Conservation (phyloP, 2,113 vertebrate genomes). For the Laterallus jamaicensis region DNA sequence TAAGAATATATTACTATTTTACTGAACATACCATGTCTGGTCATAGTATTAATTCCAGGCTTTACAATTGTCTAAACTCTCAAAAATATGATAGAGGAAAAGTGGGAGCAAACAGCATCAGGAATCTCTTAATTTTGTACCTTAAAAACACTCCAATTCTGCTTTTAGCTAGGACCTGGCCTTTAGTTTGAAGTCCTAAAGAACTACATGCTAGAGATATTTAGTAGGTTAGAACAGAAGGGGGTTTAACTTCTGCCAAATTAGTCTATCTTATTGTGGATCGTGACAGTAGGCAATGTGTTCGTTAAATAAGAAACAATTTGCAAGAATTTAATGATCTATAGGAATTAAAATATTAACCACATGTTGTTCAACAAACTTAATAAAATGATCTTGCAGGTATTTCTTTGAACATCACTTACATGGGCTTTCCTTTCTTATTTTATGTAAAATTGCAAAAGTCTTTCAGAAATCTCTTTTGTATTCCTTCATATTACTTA, state of each 20-base stretch:
- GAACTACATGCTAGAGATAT: background rate
- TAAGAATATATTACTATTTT: background rate
- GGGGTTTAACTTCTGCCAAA: no score
- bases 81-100: background rate
- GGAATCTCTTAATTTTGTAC: background rate
- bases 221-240: background rate
- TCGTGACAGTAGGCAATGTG: background rate
- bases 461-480: slow-evolving; percentile 2
- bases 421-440: background rate
- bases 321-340: background rate
- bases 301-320: background rate
- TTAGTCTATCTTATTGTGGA: no score
- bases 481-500: background rate
- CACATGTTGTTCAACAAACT: background rate
- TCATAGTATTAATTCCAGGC: background rate
- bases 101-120: background rate
- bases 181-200: background rate
- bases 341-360: background rate
- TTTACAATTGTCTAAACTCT: background rate
- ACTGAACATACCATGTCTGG: background rate
- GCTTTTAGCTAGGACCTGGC: background rate
- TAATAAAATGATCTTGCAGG: background rate
- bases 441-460: background rate
- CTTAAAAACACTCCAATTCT: background rate
- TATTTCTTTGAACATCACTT: background rate